These are phyloP conservation scores for Sus scrofa DNA, from an alignment of 2,113 vertebrate genomes.

Conservation along the genomic window T2T-Sscrofa CM000816.6:30848501-30849000, in stretches of 20 bases:
- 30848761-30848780: constrained; percentile 19
- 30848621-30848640: too few species aligned
- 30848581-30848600: too few species aligned
- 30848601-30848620: too few species aligned
- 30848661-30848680: too few species aligned
- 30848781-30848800: constrained; percentile 33
- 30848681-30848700: too few species aligned
- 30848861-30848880: not conserved
- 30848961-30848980: not conserved
- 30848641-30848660: too few species aligned
- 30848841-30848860: not conserved
- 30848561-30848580: too few species aligned
- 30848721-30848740: too few species aligned
- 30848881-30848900: not conserved
- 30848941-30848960: not conserved
- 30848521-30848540: too few species aligned
- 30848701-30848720: too few species aligned
- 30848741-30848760: not conserved
- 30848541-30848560: too few species aligned
- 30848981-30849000: not conserved
- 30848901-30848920: not conserved
- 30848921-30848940: not conserved
- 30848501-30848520: too few species aligned
- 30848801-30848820: not conserved
- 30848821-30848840: not conserved